Percentiles rank a stretch among this genome's conserved stretches.
Evolutionary conservation across 2,888 invertebrate species (phyloP).

Genomic region (Caenorhabditis angaria): DNA sequence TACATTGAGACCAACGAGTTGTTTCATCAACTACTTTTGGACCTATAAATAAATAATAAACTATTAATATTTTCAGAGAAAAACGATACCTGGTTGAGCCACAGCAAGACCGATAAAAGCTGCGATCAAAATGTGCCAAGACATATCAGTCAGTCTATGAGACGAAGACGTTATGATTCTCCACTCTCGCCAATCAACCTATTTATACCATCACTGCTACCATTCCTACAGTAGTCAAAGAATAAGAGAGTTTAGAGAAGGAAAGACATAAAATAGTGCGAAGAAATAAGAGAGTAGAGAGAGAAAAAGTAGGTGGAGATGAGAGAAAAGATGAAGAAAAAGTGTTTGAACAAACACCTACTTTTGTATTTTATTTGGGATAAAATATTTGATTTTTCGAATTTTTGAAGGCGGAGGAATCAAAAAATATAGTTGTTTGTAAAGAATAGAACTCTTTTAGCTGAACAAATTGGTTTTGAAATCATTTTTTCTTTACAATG

Average conservation of each 20-base stretch:
- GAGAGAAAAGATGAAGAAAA: conserved; percentile 3
- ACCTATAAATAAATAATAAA: too few relatives aligned
- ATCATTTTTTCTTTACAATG: too few relatives aligned
- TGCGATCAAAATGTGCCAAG: conserved; percentile 28
- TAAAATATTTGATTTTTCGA: conserved; percentile 5
- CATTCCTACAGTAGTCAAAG: conserved; percentile 34
- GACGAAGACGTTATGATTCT: conserved; percentile 26
- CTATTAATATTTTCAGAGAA: conserved; percentile 12
- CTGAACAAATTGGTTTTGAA: too few relatives aligned
- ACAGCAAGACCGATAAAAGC: conserved; percentile 28
- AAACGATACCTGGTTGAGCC: conserved; percentile 49
- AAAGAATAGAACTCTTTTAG: background rate
- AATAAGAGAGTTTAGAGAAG: conserved; percentile 26
- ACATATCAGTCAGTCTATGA: conserved; percentile 19
- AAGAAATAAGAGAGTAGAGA: conserved; percentile 18
- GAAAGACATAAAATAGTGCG: conserved; percentile 23
- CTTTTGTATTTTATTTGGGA: conserved; percentile 3
- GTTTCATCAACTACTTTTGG: conserved; percentile 70
- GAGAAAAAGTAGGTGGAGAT: conserved; percentile 11
- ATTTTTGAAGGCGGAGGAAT: background rate
- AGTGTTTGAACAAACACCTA: conserved; percentile 46
- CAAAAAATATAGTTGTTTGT: background rate
- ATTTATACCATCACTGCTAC: conserved; percentile 15
- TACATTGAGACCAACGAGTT: conserved; percentile 69
- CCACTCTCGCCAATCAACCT: conserved; percentile 23